These are phyloP conservation scores for Otis tarda DNA, from an alignment of 2,113 vertebrate genomes.

Conservation along the genomic window DNA sequence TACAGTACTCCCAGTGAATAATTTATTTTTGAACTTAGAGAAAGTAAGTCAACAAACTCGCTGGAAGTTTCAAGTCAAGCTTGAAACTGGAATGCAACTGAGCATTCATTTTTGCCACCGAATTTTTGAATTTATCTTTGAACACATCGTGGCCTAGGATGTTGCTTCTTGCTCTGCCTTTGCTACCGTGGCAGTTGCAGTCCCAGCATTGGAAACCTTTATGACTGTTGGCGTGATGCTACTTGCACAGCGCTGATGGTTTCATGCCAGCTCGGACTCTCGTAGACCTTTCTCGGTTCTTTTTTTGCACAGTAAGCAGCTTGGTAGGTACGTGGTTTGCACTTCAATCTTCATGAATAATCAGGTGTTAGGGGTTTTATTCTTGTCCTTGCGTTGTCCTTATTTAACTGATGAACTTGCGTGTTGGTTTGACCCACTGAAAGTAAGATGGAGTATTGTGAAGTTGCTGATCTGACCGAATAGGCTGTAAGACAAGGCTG, in stretches of 20 bases:
- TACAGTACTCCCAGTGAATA: constrained; percentile 20
- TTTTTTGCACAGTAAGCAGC: neutral
- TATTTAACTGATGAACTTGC: neutral
- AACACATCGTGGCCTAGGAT: neutral
- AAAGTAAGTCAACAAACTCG: constrained; percentile 39
- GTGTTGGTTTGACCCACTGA: neutral
- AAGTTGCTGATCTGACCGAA: neutral
- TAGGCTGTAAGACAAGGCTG: neutral
- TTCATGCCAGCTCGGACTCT: neutral
- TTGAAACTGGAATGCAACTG: neutral
- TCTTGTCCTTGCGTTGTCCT: neutral
- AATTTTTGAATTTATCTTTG: neutral
- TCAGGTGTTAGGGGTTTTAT: neutral
- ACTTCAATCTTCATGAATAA: neutral
- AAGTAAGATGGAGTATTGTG: neutral
- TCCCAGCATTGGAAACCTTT: neutral
- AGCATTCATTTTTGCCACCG: neutral
- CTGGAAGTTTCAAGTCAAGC: constrained; percentile 8
- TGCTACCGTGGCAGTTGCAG: neutral
- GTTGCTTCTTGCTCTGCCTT: neutral
- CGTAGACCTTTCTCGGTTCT: neutral
- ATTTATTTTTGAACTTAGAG: constrained; percentile 25
- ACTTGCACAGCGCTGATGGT: accelerated
- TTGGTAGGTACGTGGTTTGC: neutral
- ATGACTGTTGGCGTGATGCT: neutral